Evolutionary conservation across 2,888 invertebrate genomes (phyloP).

Genomic region (Caenorhabditis sp.): DNA sequence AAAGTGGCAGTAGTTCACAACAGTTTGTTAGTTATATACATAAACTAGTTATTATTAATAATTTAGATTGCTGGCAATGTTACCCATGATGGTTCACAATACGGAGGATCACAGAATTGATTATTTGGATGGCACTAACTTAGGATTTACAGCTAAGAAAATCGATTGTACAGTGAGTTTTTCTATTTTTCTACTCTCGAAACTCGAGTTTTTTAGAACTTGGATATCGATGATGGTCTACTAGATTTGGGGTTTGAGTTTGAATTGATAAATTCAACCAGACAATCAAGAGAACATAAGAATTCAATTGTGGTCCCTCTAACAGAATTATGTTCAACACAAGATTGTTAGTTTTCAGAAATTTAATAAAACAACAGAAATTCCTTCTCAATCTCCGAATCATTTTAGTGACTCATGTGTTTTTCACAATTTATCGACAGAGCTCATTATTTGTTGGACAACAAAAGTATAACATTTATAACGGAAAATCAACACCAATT

Average conservation of each 20-base stretch:
- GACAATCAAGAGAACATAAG: neutral
- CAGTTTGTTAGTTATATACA: conserved; percentile 5
- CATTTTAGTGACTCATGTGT: conserved; percentile 35
- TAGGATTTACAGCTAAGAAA: conserved; percentile 34
- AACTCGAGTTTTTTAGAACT: neutral
- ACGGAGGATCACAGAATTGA: conserved; percentile 29
- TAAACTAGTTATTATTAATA: neutral
- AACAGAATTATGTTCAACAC: conserved; percentile 15
- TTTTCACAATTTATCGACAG: conserved; percentile 46
- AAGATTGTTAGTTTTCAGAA: conserved; percentile 6
- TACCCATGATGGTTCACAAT: conserved; percentile 33
- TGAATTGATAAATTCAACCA: conserved; percentile 21
- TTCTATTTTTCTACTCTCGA: neutral
- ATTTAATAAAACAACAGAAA: no score
- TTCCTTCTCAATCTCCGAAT: neutral
- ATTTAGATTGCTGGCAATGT: conserved; percentile 21
- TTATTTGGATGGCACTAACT: conserved; percentile 28
- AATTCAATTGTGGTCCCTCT: conserved; percentile 27
- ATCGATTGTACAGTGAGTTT: conserved; percentile 14
- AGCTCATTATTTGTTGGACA: conserved; percentile 25
- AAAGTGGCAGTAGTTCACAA: conserved; percentile 21
- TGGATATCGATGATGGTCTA: conserved; percentile 22
- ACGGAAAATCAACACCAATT: conserved; percentile 8
- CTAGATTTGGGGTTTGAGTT: conserved; percentile 22
- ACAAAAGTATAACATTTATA: conserved; percentile 23